Evolutionary conservation across 2,888 invertebrate genomes (phyloP), one percentile per base, ranked within the genome.

Genomic region (Parelbella ahira): DNA sequence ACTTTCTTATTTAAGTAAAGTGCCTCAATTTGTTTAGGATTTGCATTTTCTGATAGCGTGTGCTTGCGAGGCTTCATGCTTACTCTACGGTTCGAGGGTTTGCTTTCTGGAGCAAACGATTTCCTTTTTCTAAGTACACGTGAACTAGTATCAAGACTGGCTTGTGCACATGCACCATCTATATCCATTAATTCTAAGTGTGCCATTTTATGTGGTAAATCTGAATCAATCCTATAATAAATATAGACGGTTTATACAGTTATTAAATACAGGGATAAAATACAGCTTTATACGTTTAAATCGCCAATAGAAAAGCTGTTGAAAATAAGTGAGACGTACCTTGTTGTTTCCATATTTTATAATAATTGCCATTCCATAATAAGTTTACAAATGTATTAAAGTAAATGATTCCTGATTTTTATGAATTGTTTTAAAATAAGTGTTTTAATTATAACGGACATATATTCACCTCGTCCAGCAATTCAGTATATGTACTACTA

Each of bases 1-100:
- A 89, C 71, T 58, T 74, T 89, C 60, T 89, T 90, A 54, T 90
- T 89, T 21, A 90, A 74, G 61, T 91, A 91, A 50, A 90, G 76
- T 27, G 89, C 87, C 56, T 88, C 88, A 42, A 89, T 80, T 60
- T 88, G 80, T 58, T 81, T 88, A 34, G 72, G 61, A 56, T 67
- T 78, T 3, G 80, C 68, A 57, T 72, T 80, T 56, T 87, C 77
- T 32, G 70, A 59, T 45, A 76, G 60, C 28, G 66, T 60, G 49
- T 74, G 75, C 62, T 87, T 88, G 6, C 80, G 74, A 13, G 88
- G 88, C 52, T 80, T 83, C 77, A 87, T 82, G 48, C 64, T 79
- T 2, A 88, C 87, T 54, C 88, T 68, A 25, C 88, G 80, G 54
- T 88, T 88, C 15, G 71, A 68, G 1, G 78, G 58, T 63, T 78